Evolutionary conservation across 2,797 vertebrate genomes (phyloP), one percentile per base, ranked within the genome.

Genomic region (Australoheros facetus): DNA sequence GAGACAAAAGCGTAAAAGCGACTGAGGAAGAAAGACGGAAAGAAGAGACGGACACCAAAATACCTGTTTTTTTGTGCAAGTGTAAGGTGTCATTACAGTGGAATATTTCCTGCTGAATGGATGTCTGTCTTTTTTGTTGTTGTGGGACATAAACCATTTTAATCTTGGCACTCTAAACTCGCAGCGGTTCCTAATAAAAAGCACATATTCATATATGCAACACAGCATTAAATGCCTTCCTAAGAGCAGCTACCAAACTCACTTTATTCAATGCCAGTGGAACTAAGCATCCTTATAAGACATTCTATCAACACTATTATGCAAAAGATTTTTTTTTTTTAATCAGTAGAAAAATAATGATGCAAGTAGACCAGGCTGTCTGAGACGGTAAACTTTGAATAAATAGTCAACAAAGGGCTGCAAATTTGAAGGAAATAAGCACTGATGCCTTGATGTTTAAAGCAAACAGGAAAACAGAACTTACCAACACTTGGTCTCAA

Each of bases 1-100:
- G 66, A 78, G 70, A 90, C 75, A 83, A 77, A 83, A 78, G 80
- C 26, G 14, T 66, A 69, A 80, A 82, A 87, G 79, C 28, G 5
- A 78, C 58, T 4, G 56, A 73, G 56, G 56, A 53, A 78, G 60
- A 85, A 74, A 84, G 78, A 78, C 23, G 8, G 56, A 37, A 34
- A 79, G 42, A 79, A 70, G 78, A 66, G 45, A 85, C 10, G 26
- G 32, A 82, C 56, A 73, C 54, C 53, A 69, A 77, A 86, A 78
- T 80, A 83, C 73, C 64, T 39, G 78, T 77, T 39, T 82, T 88
- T 75, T 76, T 73, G 72, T 76, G 69, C 55, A 84, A 81, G 77
- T 39, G 75, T 56, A 81, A 75, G 71, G 56, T 17, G 21, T 89
- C 78, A 84, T 87, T 85, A 82, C 37, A 73, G 64, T 2, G 4